Evolutionary conservation across 2,113 vertebrate species (phyloP), one percentile per base, ranked within the genome.

Genomic region (Lucifuga dentata): DNA sequence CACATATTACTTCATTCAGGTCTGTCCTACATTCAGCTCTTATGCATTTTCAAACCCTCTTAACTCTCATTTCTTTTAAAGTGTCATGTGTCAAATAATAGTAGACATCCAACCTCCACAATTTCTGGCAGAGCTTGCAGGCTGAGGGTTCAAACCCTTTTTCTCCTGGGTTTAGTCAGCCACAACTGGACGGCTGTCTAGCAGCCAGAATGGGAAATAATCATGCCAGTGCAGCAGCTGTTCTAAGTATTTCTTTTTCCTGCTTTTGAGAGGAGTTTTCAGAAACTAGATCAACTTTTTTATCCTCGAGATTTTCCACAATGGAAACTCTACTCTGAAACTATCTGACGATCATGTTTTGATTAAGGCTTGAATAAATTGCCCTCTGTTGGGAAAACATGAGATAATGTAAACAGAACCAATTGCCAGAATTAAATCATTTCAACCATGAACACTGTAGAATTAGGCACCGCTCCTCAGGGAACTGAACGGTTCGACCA

Each of bases 361-460:
- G 45, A 35, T 76, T 43, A 67, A 68, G 57, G 65, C 33, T 32
- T 62, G 13, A 65, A 39, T 32, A 36, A 51, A 19, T 11, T 16
- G 45, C 26, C 29, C 65, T 48, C 40, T 71, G 53, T 17, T 78
- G 59, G 56, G 72, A 74, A 78, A 85, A 73, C 26, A 70, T 5
- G 8, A 48, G 40, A 70, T 19, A 29, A 48, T 35, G 53, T 16
- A 56, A 63, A 50, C 15, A 13, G 29, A 10, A 29, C 39, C 0
- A 3, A 44, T 49, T 73, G 56, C 58, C 48, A 41, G 53, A 50
- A 39, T 72, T 58, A 75, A 81, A 86, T 78, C 40, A 46, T 57
- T 75, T 58, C 36, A 71, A 36, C 68, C 58, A 33, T 29, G 53
- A 82, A 49, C 65, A 49, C 32, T 52, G 64, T 41, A 77, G 60